Conservation (phyloP, 2,113 vertebrate species). For the Buteo buteo region DNA sequence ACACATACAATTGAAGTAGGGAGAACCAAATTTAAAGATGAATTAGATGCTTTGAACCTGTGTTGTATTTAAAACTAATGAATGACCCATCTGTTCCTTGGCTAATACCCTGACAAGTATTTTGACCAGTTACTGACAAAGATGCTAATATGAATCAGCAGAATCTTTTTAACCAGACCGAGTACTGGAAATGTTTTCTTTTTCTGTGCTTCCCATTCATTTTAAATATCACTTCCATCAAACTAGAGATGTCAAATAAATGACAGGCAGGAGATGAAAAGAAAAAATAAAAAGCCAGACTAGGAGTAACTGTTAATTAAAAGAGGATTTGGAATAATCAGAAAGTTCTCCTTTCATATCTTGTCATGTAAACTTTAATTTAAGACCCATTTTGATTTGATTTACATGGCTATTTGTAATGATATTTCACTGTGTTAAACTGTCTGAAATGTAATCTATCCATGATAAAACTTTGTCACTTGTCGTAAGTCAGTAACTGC, state of each 20-base stretch:
- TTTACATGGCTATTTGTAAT: not conserved
- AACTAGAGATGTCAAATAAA: not conserved
- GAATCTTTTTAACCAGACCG: not conserved
- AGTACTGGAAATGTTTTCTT: not conserved
- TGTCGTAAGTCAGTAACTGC: not conserved
- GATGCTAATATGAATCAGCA: not conserved
- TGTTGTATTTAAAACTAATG: not conserved
- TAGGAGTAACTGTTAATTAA: conserved; percentile 36
- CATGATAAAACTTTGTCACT: not conserved
- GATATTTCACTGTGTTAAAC: not conserved
- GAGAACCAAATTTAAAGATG: not conserved
- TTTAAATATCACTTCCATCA: not conserved
- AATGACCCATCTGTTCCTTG: not conserved
- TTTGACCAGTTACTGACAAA: not conserved
- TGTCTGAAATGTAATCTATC: not conserved
- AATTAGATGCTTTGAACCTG: not conserved
- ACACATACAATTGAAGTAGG: not conserved
- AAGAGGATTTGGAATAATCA: conserved; percentile 9
- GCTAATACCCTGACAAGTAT: not conserved
- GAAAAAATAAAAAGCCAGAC: not conserved
- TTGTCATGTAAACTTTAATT: not conserved
- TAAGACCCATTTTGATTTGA: not conserved
- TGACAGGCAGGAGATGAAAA: conserved; percentile 1
- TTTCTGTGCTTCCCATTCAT: not conserved
- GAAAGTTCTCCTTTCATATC: not conserved